Conservation (phyloP, 2,113 vertebrate genomes). For the Rousettus leschenaultii region DNA sequence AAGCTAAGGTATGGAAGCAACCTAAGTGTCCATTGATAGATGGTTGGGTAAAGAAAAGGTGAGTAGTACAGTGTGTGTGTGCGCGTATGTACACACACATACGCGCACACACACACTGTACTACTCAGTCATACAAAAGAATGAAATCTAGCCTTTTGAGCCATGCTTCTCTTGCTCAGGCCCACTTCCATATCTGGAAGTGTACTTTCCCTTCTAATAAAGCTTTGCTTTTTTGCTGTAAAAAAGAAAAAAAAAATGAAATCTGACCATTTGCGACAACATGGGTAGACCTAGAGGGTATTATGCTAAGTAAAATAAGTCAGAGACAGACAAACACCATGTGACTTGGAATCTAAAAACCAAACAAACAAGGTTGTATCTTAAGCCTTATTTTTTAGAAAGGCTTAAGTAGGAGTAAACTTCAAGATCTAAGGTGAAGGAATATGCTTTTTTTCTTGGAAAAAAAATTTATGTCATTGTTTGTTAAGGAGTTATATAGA, state of each 20-base stretch:
- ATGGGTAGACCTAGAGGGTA: not conserved
- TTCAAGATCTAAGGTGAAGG: not conserved
- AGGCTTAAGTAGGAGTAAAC: not conserved
- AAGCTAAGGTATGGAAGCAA: not conserved
- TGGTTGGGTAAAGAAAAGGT: not conserved
- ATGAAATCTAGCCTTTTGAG: not conserved
- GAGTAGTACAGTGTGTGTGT: too few species aligned
- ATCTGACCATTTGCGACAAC: not conserved
- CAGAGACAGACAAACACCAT: not conserved
- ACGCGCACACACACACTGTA: not conserved
- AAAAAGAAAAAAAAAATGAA: not conserved
- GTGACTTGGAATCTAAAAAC: not conserved
- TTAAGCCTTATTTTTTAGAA: conserved; percentile 15
- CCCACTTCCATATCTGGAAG: too few species aligned
- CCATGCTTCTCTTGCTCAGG: too few species aligned
- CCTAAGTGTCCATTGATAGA: not conserved
- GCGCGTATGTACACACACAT: too few species aligned
- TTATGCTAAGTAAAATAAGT: not conserved
- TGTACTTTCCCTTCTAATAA: too few species aligned
- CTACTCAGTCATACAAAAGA: not conserved
- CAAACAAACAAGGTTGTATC: not conserved
- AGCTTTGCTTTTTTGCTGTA: too few species aligned
- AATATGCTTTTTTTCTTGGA: not conserved
- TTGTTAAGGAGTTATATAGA: not conserved
- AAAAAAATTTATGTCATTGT: not conserved